Evolutionary conservation across 1,140 invertebrate genomes (phyloP).

Genomic region (Leptopilina boulardi): DNA sequence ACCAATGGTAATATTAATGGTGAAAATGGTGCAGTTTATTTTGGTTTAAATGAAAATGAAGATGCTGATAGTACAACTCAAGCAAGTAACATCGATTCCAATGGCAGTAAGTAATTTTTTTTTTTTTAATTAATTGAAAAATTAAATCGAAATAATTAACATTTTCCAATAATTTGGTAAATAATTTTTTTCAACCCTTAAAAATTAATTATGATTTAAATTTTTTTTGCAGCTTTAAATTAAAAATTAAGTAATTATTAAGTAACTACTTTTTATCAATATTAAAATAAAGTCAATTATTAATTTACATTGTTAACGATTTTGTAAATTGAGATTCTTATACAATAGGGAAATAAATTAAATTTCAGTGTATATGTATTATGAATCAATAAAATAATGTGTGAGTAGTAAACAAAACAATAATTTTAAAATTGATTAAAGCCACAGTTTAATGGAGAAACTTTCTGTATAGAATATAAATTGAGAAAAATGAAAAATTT

Average conservation of each 20-base stretch:
- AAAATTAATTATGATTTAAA: too few relatives aligned
- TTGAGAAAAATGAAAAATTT: not conserved
- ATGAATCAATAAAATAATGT: not conserved
- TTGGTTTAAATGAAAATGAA: conserved; percentile 65
- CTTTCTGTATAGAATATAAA: not conserved
- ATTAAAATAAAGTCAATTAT: too few relatives aligned
- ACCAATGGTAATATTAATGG: conserved; percentile 51
- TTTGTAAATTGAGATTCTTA: too few relatives aligned
- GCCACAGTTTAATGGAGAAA: not conserved
- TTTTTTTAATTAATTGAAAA: not conserved
- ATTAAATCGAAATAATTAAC: too few relatives aligned
- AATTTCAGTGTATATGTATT: not conserved
- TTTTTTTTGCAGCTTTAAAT: too few relatives aligned
- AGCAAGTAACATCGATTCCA: conserved; percentile 60
- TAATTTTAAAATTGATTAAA: not conserved
- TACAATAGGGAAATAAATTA: too few relatives aligned
- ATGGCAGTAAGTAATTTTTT: conserved; percentile 65
- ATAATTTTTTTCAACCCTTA: too few relatives aligned
- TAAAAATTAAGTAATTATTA: too few relatives aligned
- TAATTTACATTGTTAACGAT: too few relatives aligned
- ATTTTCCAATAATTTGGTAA: too few relatives aligned
- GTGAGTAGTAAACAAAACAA: not conserved
- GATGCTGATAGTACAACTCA: conserved; percentile 71
- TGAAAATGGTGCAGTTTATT: conserved; percentile 53
- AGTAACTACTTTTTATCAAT: too few relatives aligned